A percentile compares a stretch with the other conserved stretches of the same genome.
phyloP scores from a whole-genome alignment of 2,113 vertebrate species.

The Neogobius melanostomus region DNA sequence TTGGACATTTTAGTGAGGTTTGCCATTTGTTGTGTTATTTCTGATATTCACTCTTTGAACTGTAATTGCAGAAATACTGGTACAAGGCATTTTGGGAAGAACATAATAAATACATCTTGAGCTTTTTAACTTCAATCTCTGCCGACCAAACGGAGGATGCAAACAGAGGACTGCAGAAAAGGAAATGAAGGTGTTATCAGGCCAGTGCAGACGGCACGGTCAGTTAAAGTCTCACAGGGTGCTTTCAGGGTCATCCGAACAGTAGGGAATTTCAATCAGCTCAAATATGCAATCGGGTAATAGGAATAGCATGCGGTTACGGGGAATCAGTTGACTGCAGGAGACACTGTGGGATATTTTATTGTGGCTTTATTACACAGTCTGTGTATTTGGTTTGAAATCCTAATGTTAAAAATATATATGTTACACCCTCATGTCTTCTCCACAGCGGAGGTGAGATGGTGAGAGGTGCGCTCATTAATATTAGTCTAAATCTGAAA shows the following conservation, averaged over 20 bases:
- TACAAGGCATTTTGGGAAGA: not conserved
- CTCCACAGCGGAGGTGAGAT: no score
- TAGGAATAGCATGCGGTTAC: conserved; percentile 54
- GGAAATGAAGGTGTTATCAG: conserved; percentile 32
- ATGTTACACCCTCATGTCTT: no score
- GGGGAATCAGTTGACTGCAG: conserved; percentile 68
- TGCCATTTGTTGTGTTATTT: not conserved
- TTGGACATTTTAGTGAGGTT: not conserved
- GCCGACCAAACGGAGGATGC: conserved; percentile 7
- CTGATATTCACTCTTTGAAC: not conserved
- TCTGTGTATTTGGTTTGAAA: conserved; percentile 16
- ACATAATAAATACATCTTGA: not conserved
- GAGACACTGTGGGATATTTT: conserved; percentile 53
- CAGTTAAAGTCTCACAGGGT: conserved; percentile 11
- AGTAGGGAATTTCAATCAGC: conserved; percentile 46
- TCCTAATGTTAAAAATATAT: no score
- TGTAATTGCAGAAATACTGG: not conserved
- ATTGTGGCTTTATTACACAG: conserved; percentile 50
- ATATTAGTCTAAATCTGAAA: no score
- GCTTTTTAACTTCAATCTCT: conserved; percentile 11
- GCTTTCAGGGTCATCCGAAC: conserved; percentile 33
- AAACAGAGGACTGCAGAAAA: not conserved
- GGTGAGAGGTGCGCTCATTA: no score
- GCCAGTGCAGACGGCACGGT: conserved; percentile 4
- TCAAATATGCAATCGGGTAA: conserved; percentile 49